Conservation (phyloP, 2,113 vertebrate species). For the Paratilapia polleni region DNA sequence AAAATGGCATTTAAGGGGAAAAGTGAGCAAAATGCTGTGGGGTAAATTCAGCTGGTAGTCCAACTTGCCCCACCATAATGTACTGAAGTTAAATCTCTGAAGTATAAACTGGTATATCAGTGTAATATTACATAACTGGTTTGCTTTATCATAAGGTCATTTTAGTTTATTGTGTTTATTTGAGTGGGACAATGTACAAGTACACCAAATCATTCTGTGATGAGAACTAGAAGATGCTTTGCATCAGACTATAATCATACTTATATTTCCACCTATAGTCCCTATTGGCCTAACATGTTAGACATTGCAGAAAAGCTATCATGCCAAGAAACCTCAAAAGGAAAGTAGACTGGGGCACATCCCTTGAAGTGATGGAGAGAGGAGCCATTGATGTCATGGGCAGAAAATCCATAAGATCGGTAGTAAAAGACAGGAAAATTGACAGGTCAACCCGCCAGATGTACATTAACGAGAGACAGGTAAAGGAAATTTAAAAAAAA, state of each 20-base stretch:
- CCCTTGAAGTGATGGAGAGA: background rate
- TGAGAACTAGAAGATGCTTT: background rate
- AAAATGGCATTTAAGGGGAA: no score
- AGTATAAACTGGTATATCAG: background rate
- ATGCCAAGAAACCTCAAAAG: background rate
- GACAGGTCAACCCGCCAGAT: background rate
- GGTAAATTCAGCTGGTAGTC: no score
- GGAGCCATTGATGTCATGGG: background rate
- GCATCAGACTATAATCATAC: background rate
- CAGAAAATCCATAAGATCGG: background rate
- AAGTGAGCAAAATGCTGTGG: no score
- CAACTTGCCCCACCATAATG: background rate
- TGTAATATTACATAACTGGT: background rate
- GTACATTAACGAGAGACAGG: background rate
- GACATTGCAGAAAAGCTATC: background rate
- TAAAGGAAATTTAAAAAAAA: background rate
- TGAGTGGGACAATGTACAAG: background rate
- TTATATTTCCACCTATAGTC: background rate
- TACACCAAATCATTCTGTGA: background rate
- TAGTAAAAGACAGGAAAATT: background rate
- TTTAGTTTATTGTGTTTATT: background rate
- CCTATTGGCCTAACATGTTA: background rate
- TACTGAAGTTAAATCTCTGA: background rate
- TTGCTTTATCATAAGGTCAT: background rate
- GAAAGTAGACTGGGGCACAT: background rate